Conservation (phyloP, 1,140 invertebrate species). For the Eulimnadia texana region DNA sequence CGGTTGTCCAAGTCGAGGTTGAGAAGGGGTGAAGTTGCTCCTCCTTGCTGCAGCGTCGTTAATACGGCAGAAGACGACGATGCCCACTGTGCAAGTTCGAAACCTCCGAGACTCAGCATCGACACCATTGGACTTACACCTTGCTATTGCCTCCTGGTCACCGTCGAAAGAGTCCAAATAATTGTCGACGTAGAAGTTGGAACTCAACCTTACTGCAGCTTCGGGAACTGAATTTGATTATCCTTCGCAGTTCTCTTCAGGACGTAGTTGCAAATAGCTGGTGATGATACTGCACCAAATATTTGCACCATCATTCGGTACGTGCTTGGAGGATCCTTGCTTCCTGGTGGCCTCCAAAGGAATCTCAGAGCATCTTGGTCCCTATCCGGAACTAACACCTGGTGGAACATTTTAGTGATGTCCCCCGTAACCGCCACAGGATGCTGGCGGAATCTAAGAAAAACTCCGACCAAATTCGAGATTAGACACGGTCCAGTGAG, state of each 20-base stretch:
- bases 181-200: conserved; percentile 14
- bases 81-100: too few species aligned
- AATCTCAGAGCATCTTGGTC: conserved; percentile 9
- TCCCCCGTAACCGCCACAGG: conserved; percentile 22
- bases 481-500: conserved; percentile 22
- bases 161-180: conserved; percentile 7
- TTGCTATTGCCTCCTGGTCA: conserved; percentile 8
- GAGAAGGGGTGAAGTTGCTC: too few species aligned
- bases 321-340: neutral
- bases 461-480: conserved; percentile 21
- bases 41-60: too few species aligned
- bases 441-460: conserved; percentile 22
- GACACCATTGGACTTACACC: too few species aligned
- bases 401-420: conserved; percentile 24
- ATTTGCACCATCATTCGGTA: conserved; percentile 15
- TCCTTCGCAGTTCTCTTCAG: conserved; percentile 8
- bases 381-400: conserved; percentile 1
- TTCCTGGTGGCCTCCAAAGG: conserved; percentile 8
- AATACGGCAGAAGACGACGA: too few species aligned
- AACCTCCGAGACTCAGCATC: too few species aligned
- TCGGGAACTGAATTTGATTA: conserved; percentile 4
- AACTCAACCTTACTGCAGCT: neutral
- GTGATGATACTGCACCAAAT: conserved; percentile 16
- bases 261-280: conserved; percentile 11
- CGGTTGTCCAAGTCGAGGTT: too few species aligned